phyloP scores from a whole-genome alignment of 2,113 vertebrate species.

The Asarcornis scutulata region DNA sequence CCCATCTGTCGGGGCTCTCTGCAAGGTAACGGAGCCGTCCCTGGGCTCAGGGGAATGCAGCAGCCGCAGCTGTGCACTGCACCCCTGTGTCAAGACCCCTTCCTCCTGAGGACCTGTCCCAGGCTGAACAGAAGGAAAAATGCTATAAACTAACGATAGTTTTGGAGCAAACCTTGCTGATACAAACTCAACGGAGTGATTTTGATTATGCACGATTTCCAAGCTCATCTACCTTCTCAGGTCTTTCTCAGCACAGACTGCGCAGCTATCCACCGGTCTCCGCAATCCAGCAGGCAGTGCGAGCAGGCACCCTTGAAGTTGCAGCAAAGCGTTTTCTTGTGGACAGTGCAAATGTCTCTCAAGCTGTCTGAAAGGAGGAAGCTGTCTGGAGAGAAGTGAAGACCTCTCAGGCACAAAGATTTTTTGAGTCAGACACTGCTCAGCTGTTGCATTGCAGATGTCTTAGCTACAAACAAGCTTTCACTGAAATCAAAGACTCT shows the following conservation, averaged over 20 bases:
- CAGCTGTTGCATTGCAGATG: slow-evolving; percentile 50
- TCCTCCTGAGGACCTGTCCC: not conserved
- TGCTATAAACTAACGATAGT: not conserved
- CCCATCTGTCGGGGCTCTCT: slow-evolving; percentile 12
- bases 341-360: not conserved
- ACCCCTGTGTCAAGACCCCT: not conserved
- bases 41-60: not conserved
- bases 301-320: not conserved
- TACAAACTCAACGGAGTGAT: not conserved
- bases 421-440: slow-evolving; percentile 7
- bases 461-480: slow-evolving; percentile 24
- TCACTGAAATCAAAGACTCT: not conserved
- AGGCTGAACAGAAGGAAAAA: not conserved
- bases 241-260: not conserved
- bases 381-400: slow-evolving; percentile 24
- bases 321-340: not conserved
- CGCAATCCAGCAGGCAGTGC: not conserved
- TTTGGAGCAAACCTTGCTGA: not conserved
- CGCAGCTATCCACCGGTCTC: not conserved
- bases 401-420: not conserved
- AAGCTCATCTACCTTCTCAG: not conserved
- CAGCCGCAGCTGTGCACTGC: not conserved
- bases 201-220: rapidly evolving
- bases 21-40: not conserved
- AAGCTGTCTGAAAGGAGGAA: not conserved